Evolutionary conservation across 2,797 vertebrate genomes (phyloP).

Genomic region (Bufotes viridis): DNA sequence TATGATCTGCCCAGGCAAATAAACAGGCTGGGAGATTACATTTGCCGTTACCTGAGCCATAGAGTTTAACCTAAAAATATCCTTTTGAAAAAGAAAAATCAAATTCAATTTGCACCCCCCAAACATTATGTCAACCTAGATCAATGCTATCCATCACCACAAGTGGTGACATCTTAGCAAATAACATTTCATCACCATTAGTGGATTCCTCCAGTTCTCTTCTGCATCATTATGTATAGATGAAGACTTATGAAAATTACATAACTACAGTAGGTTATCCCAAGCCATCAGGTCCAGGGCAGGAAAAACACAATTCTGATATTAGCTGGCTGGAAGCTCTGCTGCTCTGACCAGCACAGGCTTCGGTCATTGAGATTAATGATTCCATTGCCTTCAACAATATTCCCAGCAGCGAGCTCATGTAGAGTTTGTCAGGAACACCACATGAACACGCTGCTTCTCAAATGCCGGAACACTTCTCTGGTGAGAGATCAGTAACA

Average conservation of each 20-base stretch:
- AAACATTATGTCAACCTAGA: background rate
- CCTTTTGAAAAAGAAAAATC: background rate
- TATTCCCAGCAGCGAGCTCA: conserved; percentile 20
- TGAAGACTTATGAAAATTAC: no score
- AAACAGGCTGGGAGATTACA: background rate
- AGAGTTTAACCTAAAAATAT: no score
- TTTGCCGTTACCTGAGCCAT: no score
- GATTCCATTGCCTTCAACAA: background rate
- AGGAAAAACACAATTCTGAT: background rate
- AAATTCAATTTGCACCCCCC: background rate
- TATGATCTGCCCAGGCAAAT: background rate
- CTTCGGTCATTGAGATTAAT: conserved; percentile 25
- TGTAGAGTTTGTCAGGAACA: conserved; percentile 18
- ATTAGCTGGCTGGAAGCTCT: background rate
- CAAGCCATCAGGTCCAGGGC: background rate
- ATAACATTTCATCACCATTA: no score
- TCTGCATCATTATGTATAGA: background rate
- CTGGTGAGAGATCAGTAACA: background rate
- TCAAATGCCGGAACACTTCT: background rate
- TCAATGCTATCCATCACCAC: background rate
- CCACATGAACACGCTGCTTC: background rate
- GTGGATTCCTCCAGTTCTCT: background rate
- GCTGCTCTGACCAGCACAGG: background rate
- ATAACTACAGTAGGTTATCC: background rate
- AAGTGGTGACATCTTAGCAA: background rate